Base-by-base conservation (phyloP, 2,113 vertebrate species). In the Dromiciops gliroides region DNA sequence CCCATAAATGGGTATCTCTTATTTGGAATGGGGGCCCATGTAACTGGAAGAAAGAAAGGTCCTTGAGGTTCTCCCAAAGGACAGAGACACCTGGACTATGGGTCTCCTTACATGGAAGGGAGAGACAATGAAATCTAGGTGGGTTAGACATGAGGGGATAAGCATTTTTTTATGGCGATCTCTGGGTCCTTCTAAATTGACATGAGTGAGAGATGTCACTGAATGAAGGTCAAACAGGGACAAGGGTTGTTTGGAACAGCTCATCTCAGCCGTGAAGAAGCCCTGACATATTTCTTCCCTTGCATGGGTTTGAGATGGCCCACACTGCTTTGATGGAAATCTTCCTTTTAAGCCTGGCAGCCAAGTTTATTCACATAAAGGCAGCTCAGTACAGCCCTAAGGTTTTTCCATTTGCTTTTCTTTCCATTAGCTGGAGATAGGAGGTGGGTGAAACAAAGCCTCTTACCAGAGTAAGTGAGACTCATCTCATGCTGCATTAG, bases 361-460 rank as follows among this genome's bases (percentile, higher is more conserved):
- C 23, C 22, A 92, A 7, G 31, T 94, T 94, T 95, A 83, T 94
- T 91, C 53, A 51, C n/a, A 91, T 56, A 91, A 91, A 96, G 96
- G 6, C 48, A 94, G 8, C 16, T 50, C 28, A 50, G 22, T 93
- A 89, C 28, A 31, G 31, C 89, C 24, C 5, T 94, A 95, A 14
- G 50, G 47, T 23, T 92, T 95, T 92, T 90, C 67, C 50, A 37
- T 90, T 49, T 88, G 91, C 51, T 51, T 50, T 44, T 95, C 47
- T 31, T 94, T 90, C 47, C 60, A 53, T 51, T 53, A 67, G 44
- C 23, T 26, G 23, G 49, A 51, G 24, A 47, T 56, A 48, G 51
- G 48, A 88, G 23, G 22, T 83, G 6, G 75, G 6, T 47, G 50
- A 90, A 28, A 50, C 14, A 22, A 22, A 10, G 44, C n/a, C 47